Evolutionary conservation across 1,140 invertebrate genomes (phyloP).

Genomic region (Cherax quadricarinatus): DNA sequence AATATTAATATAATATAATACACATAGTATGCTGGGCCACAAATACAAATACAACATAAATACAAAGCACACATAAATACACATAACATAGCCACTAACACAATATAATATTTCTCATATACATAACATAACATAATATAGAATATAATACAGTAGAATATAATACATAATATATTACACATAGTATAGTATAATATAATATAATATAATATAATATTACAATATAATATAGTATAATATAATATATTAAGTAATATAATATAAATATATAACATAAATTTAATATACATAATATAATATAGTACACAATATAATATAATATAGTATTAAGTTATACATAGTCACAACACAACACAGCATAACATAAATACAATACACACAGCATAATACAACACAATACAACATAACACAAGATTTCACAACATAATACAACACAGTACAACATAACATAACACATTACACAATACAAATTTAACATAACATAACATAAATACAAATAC

Average conservation of each 20-base stretch:
- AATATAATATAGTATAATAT: too few relatives aligned
- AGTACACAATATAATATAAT: slow-evolving; percentile 4
- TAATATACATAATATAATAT: too few relatives aligned
- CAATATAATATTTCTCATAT: neutral
- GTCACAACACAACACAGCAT: neutral
- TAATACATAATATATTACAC: too few relatives aligned
- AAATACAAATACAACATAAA: neutral
- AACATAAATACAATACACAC: too few relatives aligned
- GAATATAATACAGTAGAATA: too few relatives aligned
- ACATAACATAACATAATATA: neutral
- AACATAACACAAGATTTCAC: too few relatives aligned
- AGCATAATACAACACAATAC: too few relatives aligned
- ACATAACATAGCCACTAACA: neutral
- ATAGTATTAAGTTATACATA: neutral
- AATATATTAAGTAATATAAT: neutral
- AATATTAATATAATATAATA: slow-evolving; percentile 9
- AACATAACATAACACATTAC: neutral
- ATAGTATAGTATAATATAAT: too few relatives aligned
- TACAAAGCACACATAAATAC: neutral
- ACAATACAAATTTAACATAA: neutral
- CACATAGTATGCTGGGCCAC: too few relatives aligned
- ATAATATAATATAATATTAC: too few relatives aligned
- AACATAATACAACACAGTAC: too few relatives aligned
- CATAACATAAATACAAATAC: neutral
- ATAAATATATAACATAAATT: neutral